phyloP scores from a whole-genome alignment of 2,888 invertebrate species.

The Volucella inanis region DNA sequence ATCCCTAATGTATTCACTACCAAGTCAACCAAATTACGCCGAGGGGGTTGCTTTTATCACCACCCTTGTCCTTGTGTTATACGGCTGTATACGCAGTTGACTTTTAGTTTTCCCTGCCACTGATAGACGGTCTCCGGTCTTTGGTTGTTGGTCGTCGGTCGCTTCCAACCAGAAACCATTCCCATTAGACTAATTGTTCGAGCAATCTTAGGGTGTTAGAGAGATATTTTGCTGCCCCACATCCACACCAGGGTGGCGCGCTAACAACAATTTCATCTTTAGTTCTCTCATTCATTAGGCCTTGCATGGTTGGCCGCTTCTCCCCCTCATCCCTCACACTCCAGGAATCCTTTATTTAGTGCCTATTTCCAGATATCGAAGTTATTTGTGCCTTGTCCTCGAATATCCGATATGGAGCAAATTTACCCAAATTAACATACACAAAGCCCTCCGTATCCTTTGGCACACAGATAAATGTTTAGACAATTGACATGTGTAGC shows the following conservation, averaged over 20 bases:
- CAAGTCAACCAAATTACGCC: constrained; percentile 7
- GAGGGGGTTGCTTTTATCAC: not conserved
- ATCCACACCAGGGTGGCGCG: no score
- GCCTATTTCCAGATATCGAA: constrained; percentile 18
- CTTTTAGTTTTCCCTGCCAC: constrained; percentile 1
- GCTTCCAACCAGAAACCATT: constrained; percentile 42
- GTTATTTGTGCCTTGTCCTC: constrained; percentile 20
- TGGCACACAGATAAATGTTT: constrained; percentile 47
- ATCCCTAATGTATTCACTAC: constrained; percentile 38
- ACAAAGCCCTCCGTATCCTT: constrained; percentile 24
- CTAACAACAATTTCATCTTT: constrained; percentile 39
- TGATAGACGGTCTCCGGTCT: no score
- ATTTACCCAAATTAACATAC: constrained; percentile 62
- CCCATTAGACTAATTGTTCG: constrained; percentile 67
- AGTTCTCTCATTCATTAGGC: constrained; percentile 32
- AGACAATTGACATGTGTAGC: constrained; percentile 63
- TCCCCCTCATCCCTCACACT: constrained; percentile 4
- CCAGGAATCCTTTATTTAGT: constrained; percentile 34
- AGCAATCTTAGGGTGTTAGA: constrained; percentile 39
- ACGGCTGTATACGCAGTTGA: constrained; percentile 16
- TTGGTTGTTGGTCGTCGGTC: no score
- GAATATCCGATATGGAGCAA: constrained; percentile 32
- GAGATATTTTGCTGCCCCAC: not conserved
- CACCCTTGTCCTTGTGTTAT: no score
- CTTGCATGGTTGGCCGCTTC: constrained; percentile 43